Base-by-base conservation (phyloP, 2,888 invertebrate species). In the Hypolimnas misippus region DNA sequence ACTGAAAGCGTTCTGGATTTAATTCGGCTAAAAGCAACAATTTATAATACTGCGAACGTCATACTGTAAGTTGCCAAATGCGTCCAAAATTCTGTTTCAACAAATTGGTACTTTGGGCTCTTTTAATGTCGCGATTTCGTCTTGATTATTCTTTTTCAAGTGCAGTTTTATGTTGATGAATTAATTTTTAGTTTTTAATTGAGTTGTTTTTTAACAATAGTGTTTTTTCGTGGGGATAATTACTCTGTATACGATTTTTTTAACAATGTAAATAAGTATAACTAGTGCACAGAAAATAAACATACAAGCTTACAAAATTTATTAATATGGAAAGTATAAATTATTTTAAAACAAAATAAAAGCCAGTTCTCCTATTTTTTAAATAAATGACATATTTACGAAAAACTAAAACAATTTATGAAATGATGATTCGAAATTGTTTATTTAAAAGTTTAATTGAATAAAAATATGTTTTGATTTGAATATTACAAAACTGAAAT, bases 11-110 rank as follows among this genome's bases (percentile, higher is more conserved):
- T 49, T 49, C n/a, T 61, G 70, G 70, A 74, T 74, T 75, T 75
- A 76, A 77, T 77, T 77, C 72, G 59, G 72, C 73, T 77, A 75
- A 77, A 72, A 77, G 77, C 73, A 74, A 74, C 67, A 68, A 72
- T 72, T 71, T 71, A 70, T 71, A 70, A 67, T 63, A 51, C 68
- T 62, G 73, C 58, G 55, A 46, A 69, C 68, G 70, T 67, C 70
- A 70, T 68, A 68, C 60, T 60, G 58, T 54, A 58, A 66, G 57
- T 68, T 66, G 61, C 66, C 64, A 70, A 74, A 49, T 49, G 49
- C 49, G 56, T 52, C 56, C 62, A n/a, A 50, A 57, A 64, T 55
- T 56, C 21, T 55, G 59, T 59, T 63, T 59, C 56, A 46, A 44
- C 63, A 59, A 64, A 64, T 64, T 63, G 59, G 63, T 58, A 51